Evolutionary conservation across 2,888 invertebrate genomes (phyloP), one percentile per base, ranked within the genome.

Genomic region (Horisme vitalbata): DNA sequence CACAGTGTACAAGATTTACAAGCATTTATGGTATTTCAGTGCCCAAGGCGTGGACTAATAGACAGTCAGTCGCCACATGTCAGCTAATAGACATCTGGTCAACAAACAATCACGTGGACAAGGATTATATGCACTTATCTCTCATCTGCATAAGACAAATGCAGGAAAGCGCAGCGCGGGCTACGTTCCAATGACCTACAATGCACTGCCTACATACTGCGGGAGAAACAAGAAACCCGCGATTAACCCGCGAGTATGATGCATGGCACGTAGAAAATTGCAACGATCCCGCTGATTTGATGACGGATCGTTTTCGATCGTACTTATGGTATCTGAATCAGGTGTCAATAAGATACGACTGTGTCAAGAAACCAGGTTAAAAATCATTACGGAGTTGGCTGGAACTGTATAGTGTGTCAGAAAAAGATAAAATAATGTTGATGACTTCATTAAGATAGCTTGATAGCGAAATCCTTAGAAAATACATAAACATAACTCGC

Each of bases 121-220:
- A 44, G 41, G 35, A 44, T 49, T 51, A 48, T 48, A 36, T 14
- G 30, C 35, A 57, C 58, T 46, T 45, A 50, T 53, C 44, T 57
- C 59, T 65, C 61, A 79, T 79, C 71, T 76, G 73, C 74, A 76
- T 75, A 71, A 73, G 75, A 77, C 76, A 79, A 72, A 68, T 70
- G 76, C 73, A 82, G 71, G 80, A 82, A 83, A 83, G 81, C 70
- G 79, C 72, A 69, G 69, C 71, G 69, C 72, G 56, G 62, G 62
- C 66, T 62, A 61, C 68, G 84, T 79, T 71, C 83, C 73, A 80
- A 68, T 86, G 78, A 80, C 86, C 83, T 67, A 83, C 75, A 68
- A 78, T 71, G 63, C 58, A 63, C 54, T 69, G 62, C 81, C 77
- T 71, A 83, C 80, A 81, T 78, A 71, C 70, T 59, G 63, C 57